phyloP scores from a whole-genome alignment of 2,113 vertebrate species.

The Oceanites oceanicus region DNA sequence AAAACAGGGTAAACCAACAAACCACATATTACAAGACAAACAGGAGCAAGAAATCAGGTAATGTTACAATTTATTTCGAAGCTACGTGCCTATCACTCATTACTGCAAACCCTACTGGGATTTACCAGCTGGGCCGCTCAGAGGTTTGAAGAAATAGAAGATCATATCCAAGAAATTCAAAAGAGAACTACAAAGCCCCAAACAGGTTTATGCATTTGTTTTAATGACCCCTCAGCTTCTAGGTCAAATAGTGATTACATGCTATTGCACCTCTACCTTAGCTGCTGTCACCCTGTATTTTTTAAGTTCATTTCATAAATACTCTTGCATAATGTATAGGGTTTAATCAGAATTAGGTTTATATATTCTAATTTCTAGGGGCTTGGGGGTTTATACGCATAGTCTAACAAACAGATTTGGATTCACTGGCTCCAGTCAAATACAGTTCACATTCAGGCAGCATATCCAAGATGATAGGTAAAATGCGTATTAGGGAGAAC shows the following conservation, averaged over 20 bases:
- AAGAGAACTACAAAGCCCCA: not conserved
- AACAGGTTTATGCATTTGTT: not conserved
- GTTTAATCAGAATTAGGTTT: not conserved
- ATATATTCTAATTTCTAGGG: not conserved
- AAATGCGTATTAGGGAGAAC: not conserved
- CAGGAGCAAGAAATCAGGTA: not conserved
- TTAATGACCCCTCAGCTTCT: not conserved
- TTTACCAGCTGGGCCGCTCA: not conserved
- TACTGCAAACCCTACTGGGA: not conserved
- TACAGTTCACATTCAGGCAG: not conserved
- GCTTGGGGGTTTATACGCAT: not conserved
- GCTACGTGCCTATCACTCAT: accelerated
- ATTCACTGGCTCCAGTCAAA: not conserved
- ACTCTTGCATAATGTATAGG: not conserved
- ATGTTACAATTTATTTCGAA: not conserved
- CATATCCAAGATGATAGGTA: not conserved
- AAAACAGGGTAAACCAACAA: not conserved
- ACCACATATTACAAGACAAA: not conserved
- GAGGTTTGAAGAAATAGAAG: not conserved
- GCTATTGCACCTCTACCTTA: not conserved
- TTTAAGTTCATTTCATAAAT: not conserved
- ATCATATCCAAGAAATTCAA: not conserved
- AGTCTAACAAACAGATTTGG: not conserved
- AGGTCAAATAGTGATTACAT: not conserved
- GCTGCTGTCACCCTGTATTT: not conserved